Evolutionary conservation across 2,888 invertebrate genomes (phyloP).

Genomic region (Protodeltote pygarga): DNA sequence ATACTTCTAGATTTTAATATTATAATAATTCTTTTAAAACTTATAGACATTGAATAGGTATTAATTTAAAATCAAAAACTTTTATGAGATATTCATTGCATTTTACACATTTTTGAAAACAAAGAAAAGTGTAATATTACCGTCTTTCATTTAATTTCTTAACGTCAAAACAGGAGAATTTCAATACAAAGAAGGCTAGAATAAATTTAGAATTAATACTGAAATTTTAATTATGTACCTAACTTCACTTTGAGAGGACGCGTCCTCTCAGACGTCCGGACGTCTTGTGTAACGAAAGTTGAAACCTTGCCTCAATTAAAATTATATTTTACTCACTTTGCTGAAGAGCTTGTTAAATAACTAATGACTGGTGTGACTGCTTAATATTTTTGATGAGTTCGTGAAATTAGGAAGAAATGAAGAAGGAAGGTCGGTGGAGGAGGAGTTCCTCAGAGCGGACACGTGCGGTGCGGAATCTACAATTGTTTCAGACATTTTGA

Average conservation of each 20-base stretch:
- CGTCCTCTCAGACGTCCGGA: too few species aligned
- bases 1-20: too few species aligned
- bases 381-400: conserved; percentile 36
- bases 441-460: not conserved
- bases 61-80: too few species aligned
- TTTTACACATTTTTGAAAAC: too few species aligned
- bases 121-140: not conserved
- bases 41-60: too few species aligned
- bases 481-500: conserved; percentile 24
- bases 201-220: conserved; percentile 7
- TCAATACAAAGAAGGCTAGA: not conserved
- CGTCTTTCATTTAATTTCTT: conserved; percentile 1
- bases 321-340: conserved; percentile 37
- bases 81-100: too few species aligned
- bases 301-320: conserved; percentile 35
- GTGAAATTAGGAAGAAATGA: conserved; percentile 29
- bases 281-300: conserved; percentile 18
- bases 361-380: conserved; percentile 36
- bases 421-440: conserved; percentile 2
- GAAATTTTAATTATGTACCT: conserved; percentile 19
- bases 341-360: conserved; percentile 38
- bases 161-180: conserved; percentile 8
- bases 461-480: conserved; percentile 12
- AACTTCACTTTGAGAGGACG: too few species aligned
- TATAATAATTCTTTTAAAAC: too few species aligned